Conservation (phyloP, 2,888 invertebrate genomes). For the Hirtodrosophila duncani region DNA sequence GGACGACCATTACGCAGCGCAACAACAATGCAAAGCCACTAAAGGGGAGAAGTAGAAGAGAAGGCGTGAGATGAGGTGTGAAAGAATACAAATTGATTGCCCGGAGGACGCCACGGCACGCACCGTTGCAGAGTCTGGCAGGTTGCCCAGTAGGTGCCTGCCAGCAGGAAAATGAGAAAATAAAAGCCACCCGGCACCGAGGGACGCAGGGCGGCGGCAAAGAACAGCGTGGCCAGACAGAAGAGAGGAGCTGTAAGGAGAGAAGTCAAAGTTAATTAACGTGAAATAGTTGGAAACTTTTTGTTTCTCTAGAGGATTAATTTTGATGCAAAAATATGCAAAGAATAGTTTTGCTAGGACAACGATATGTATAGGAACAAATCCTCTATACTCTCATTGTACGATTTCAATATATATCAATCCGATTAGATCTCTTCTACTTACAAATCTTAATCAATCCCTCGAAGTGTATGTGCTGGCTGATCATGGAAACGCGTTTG, state of each 20-base stretch:
- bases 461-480: slow-evolving; percentile 71
- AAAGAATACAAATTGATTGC: slow-evolving; percentile 20
- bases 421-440: slow-evolving; percentile 24
- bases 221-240: slow-evolving; percentile 74
- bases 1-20: slow-evolving; percentile 85
- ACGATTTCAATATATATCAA: not conserved
- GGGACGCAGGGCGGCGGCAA: slow-evolving; percentile 84
- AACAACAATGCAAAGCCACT: slow-evolving; percentile 87
- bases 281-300: not conserved
- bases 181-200: slow-evolving; percentile 91
- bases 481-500: slow-evolving; percentile 57
- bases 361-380: too few relatives aligned
- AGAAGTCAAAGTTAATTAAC: not conserved
- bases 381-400: not conserved
- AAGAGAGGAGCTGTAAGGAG: slow-evolving; percentile 72
- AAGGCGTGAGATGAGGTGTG: slow-evolving; percentile 1
- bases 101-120: slow-evolving; percentile 28
- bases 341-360: too few relatives aligned
- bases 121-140: slow-evolving; percentile 84
- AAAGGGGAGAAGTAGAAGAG: not conserved
- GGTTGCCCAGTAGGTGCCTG: slow-evolving; percentile 92
- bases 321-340: slow-evolving; percentile 6
- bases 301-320: too few relatives aligned
- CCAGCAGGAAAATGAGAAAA: slow-evolving; percentile 89
- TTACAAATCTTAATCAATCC: slow-evolving; percentile 75